These are phyloP conservation scores for Stratiomys singularior DNA, from an alignment of 2,888 invertebrate genomes.

Conservation along the genomic window DNA sequence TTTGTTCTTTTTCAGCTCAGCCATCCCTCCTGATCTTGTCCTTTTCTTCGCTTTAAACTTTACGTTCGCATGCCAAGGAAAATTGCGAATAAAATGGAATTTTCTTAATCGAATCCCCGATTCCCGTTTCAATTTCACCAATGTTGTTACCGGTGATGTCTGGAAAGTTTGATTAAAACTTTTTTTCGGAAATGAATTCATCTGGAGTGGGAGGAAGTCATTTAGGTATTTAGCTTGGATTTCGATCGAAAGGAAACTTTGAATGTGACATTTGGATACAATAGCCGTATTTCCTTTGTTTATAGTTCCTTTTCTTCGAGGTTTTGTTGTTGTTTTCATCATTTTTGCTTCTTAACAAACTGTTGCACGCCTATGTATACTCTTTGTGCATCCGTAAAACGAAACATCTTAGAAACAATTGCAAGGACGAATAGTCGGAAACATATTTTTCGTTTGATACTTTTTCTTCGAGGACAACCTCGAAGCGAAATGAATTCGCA, in stretches of 20 bases:
- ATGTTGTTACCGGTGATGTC: not conserved
- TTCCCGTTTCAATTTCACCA: slow-evolving; percentile 7
- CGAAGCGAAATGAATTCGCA: no score
- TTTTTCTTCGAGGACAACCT: no score
- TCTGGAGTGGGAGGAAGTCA: not conserved
- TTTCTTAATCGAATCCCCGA: not conserved
- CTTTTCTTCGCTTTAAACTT: not conserved
- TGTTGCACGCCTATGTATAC: no score
- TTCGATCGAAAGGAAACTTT: not conserved
- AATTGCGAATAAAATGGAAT: slow-evolving; percentile 14
- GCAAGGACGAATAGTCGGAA: no score
- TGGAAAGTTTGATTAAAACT: slow-evolving; percentile 22
- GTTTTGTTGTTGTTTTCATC: no score
- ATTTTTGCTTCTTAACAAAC: no score
- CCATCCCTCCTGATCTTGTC: no score
- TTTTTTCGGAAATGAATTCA: not conserved
- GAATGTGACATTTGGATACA: not conserved
- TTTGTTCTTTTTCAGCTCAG: not conserved
- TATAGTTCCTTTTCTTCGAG: no score
- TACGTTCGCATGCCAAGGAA: not conserved
- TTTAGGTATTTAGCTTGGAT: not conserved
- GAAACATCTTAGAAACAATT: no score
- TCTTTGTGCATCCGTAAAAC: no score
- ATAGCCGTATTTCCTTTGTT: no score
- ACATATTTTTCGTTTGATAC: no score